These are phyloP conservation scores for Vulpes lagopus DNA, from an alignment of 2,113 vertebrate species.

Conservation along the genomic window DNA sequence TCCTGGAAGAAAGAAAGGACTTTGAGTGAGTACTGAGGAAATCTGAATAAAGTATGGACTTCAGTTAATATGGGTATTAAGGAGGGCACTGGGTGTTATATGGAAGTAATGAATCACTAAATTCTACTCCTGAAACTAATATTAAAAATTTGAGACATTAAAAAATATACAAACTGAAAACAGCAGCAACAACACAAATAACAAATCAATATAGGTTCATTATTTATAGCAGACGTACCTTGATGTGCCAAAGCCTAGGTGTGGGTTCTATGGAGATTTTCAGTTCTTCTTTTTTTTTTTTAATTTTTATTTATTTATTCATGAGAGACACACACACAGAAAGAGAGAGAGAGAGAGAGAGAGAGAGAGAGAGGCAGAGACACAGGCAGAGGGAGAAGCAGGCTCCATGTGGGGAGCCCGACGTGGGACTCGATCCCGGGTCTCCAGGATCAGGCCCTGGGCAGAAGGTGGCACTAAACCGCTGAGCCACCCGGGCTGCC, in stretches of 20 bases:
- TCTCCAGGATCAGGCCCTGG: no score
- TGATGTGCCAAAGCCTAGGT: neutral
- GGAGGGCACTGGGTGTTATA: neutral
- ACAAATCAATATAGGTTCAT: neutral
- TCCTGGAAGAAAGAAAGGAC: neutral
- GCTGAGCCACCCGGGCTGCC: no score
- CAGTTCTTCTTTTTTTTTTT: neutral
- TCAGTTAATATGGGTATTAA: neutral
- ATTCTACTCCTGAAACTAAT: neutral
- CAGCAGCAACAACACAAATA: neutral
- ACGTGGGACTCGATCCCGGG: no score
- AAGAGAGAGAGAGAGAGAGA: no score
- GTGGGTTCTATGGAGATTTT: fast-evolving
- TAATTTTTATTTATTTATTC: no score
- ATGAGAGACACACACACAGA: no score
- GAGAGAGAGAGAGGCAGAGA: no score
- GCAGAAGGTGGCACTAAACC: no score
- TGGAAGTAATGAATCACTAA: neutral
- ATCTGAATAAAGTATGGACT: neutral
- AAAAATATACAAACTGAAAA: neutral
- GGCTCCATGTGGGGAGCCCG: no score
- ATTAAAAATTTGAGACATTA: neutral
- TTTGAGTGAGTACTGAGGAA: neutral
- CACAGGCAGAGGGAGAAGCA: no score
- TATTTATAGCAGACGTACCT: neutral